Base-by-base conservation (phyloP, 2,888 invertebrate species). In the Ashinkailepas kermadecensis region DNA sequence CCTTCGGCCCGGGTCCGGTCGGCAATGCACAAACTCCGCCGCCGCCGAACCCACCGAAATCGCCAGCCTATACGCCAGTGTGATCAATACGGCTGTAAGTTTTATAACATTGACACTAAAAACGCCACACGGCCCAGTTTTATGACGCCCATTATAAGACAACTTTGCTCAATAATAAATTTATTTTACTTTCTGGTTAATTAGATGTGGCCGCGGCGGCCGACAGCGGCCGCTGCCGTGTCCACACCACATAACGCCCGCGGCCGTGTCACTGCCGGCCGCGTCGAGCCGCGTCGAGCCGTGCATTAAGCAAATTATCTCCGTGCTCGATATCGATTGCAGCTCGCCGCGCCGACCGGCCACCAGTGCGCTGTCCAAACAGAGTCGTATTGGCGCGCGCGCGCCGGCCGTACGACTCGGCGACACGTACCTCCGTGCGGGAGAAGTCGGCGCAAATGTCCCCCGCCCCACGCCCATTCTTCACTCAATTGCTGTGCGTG, bases 251-350 rank as follows among this genome's bases (percentile, higher is more conserved):
- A 74, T 74, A 74, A 74, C 74, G 74, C 18, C 15, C 25, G 70
- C 6, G 39, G 7, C 70, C 23, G 65, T 67, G 65, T 67, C 65
- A 21, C 23, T 13, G 70, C 70, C 70, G 70, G 39, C 39, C 70
- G 8, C 67, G 23, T 13, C 74, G 4, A 9, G 74, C 74, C 21
- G 74, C n/a, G n/a, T 9, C 65, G 23, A n/a, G 23, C n/a, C 74
- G 54, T 39, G 54, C 74, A 74, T 74, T 74, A 74, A 54, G 74
- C 74, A 74, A 74, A 74, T 74, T 74, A 74, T 74, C 74, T 74
- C 74, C 11, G 74, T 74, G 74, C 25, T 23, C 18, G 8, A 7
- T 21, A 74, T 74, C 74, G 74, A 74, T 54, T 54, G 13, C 74
- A 21, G 74, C 23, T n/a, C 3, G 67, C 12, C 25, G 25, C 67